Base-by-base conservation (phyloP, 2,888 invertebrate genomes). In the Lasioglossum lativentre region DNA sequence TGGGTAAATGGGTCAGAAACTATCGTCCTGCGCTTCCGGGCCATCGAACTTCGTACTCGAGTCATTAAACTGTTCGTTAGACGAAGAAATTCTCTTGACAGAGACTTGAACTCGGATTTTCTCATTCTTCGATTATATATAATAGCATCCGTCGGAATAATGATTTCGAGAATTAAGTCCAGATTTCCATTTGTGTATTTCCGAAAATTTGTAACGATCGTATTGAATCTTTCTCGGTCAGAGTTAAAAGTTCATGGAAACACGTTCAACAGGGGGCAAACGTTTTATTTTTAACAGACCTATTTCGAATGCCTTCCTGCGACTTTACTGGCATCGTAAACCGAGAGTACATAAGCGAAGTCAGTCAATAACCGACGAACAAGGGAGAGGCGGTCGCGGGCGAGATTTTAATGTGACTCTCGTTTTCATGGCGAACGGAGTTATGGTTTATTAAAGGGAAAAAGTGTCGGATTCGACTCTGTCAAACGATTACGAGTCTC, bases 1-100 rank as follows among this genome's bases (percentile, higher is more conserved):
- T 93, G 90, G 93, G 92, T 93, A 94, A 95, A 94, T 94, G 94
- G 94, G 94, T 94, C 93, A 94, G 94, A 94, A 95, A 93, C 92
- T 89, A 94, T 93, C 89, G 88, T 76, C 86, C 80, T 80, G 83
- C 85, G 85, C 92, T 95, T 94, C 94, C 94, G 86, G 92, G 89
- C 92, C 92, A 94, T 94, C 90, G 93, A 94, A 92, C 92, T 91
- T 86, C 88, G 75, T 91, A 92, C 91, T 90, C 89, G 86, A 79
- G 81, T 79, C 83, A 83, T 77, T 77, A 82, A 89, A 85, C 86
- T 87, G 86, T 86, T 87, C 86, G 79, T 66, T 59, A 73, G 23
- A 81, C 47, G 30, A 27, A 42, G 40, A 47, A 68, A 23, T 88
- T 27, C 40, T 16, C 30, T n/a, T 56, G 73, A 59, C 34, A 27